Evolutionary conservation across 2,113 vertebrate genomes (phyloP), one percentile per base, ranked within the genome.

Genomic region (Forbesichthys agassizii): DNA sequence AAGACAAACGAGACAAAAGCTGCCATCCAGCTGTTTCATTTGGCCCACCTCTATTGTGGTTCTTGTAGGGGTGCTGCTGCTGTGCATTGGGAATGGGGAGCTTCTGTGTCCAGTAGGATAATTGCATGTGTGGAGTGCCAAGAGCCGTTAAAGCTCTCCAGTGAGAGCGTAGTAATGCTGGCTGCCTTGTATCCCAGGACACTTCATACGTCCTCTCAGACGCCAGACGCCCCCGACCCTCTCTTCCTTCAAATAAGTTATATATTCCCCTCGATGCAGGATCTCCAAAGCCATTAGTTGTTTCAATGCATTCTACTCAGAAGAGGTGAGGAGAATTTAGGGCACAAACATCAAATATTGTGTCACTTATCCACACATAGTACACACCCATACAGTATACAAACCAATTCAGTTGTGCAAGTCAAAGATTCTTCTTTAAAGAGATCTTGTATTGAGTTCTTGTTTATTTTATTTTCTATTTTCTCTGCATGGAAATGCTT

Each of bases 141-240:
- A 78, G 70, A 80, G 71, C 52, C 76, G 61, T 54, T 51, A 65
- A 69, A 80, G 83, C 77, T 83, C 81, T 84, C 81, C 72, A 72
- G 48, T 66, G 80, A 76, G 80, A 67, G 72, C 77, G 69, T 65
- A 72, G 79, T 81, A 70, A 76, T 65, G 77, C 59, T 84, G 83
- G 70, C 79, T 72, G 58, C 65, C 42, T 74, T 61, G 47, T 63
- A 69, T 84, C 85, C 80, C 78, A 67, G 58, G 76, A 81, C 47
- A 68, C 80, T 79, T 84, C 77, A 83, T 68, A 54, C 64, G 27
- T 70, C 71, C 78, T 83, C 36, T 64, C 57, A 71, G 79, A 82
- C 73, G 82, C 82, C 81, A 83, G 64, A 54, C 73, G 71, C 57
- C 75, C 58, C 59, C 36, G 27, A 27, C 77, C 51, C 65, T 66